Conservation (phyloP, 2,113 vertebrate species). For the Eclectus roratus region DNA sequence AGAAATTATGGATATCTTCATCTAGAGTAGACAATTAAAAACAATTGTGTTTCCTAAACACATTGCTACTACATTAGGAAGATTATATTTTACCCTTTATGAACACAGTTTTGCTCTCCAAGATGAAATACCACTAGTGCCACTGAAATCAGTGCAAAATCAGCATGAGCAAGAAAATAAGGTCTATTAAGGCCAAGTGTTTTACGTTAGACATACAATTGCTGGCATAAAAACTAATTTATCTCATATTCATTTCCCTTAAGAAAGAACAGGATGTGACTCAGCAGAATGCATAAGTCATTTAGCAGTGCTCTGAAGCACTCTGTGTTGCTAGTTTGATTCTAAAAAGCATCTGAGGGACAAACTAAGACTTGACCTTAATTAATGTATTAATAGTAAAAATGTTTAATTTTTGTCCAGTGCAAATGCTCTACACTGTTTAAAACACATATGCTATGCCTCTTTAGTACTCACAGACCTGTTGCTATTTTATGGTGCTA, state of each 20-base stretch:
- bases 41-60: background rate
- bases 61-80: background rate
- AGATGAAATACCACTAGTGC: background rate
- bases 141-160: background rate
- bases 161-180: background rate
- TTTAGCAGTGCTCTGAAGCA: background rate
- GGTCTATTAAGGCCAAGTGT: background rate
- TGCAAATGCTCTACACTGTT: background rate
- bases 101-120: background rate
- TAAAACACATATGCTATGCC: background rate
- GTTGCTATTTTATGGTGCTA: background rate
- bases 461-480: background rate
- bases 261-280: constrained; percentile 8
- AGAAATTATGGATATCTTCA: background rate
- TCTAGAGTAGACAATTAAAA: background rate
- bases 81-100: background rate
- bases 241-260: background rate
- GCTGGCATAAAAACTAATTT: background rate
- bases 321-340: background rate
- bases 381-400: background rate
- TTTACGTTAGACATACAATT: constrained; percentile 29
- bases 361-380: background rate
- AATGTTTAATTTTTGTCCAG: background rate
- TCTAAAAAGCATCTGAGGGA: background rate
- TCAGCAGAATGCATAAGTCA: background rate